These are phyloP conservation scores for Drosophila pandora DNA, from an alignment of 1,140 invertebrate genomes.

Conservation along the genomic window DNA sequence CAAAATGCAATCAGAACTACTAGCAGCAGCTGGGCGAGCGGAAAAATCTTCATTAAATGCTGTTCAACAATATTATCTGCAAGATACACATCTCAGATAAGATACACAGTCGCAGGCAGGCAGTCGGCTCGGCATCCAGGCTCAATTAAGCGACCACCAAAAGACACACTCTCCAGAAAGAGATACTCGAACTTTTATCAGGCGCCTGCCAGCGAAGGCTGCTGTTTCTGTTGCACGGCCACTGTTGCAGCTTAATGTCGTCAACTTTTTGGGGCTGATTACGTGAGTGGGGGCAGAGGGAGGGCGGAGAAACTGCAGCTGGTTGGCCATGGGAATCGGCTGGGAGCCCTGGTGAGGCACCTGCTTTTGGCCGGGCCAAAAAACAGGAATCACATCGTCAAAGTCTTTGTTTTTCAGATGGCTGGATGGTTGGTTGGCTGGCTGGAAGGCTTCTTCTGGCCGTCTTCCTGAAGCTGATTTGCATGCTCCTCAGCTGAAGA, in stretches of 20 bases:
- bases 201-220: not conserved
- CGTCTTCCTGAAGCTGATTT: constrained; percentile 56
- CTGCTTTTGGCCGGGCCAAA: constrained; percentile 48
- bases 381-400: constrained; percentile 64
- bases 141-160: constrained; percentile 77
- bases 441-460: constrained; percentile 34
- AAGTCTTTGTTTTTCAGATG: constrained; percentile 30
- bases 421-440: not conserved
- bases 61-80: constrained; percentile 78
- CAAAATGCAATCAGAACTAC: constrained; percentile 48
- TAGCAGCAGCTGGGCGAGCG: constrained; percentile 54
- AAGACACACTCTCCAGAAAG: constrained; percentile 45
- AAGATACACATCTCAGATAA: constrained; percentile 79
- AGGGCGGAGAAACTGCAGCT: constrained; percentile 19
- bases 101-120: constrained; percentile 41
- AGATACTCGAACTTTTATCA: constrained; percentile 6
- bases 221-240: constrained; percentile 9
- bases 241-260: constrained; percentile 71
- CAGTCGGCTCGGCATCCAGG: constrained; percentile 27
- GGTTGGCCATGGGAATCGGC: constrained; percentile 39
- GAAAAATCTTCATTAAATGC: constrained; percentile 79
- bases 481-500: constrained; percentile 64
- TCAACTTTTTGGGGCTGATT: constrained; percentile 65
- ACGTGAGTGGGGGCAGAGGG: constrained; percentile 10
- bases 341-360: constrained; percentile 16